Evolutionary conservation across 1,140 invertebrate genomes (phyloP), one percentile per base, ranked within the genome.

Genomic region (Linepithema humile): DNA sequence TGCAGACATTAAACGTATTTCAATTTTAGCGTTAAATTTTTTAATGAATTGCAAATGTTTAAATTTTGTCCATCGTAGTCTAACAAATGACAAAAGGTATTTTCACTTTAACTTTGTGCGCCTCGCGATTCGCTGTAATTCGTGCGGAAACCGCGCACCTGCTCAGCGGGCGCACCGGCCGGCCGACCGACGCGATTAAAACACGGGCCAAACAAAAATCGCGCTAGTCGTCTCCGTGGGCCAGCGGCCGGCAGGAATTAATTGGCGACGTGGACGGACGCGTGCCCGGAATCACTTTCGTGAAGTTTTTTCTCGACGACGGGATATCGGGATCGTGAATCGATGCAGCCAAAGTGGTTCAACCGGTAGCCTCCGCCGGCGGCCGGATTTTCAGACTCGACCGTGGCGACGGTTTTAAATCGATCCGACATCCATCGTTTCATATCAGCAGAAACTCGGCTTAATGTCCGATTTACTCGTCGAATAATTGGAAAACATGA

Each of bases 211-310:
- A 87, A 72, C 43, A 88, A 82, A 75, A 88, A 86, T 84, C 86
- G 86, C 67, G 43, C 43, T 72, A 59, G 85, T 84, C 45, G 65
- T 78, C 57, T 59, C 82, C 72, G 40, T 65, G 53, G 60, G 67
- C 67, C 50, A 55, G 72, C 72, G 45, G 17, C 57, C 32, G 50
- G 53, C 40, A 50, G 67, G 69, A 88, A 88, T 88, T 87, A 88
- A 88, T 88, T 86, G 85, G 43, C 85, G 62, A 86, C 20, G 26
- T 67, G 73, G 69, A 50, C 59, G 6, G 72, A 88, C 87, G 86
- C 87, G 87, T 89, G 87, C 84, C 72, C 55, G 77, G 87, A 88
- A 88, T 89, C 87, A 83, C 86, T 88, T 85, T 85, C 57, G 77
- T 59, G 77, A 38, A 7, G 29, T 50, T 88, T 88, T 89, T 89